Base-by-base conservation (phyloP, 2,888 invertebrate genomes). In the Pherbina coryleti region DNA sequence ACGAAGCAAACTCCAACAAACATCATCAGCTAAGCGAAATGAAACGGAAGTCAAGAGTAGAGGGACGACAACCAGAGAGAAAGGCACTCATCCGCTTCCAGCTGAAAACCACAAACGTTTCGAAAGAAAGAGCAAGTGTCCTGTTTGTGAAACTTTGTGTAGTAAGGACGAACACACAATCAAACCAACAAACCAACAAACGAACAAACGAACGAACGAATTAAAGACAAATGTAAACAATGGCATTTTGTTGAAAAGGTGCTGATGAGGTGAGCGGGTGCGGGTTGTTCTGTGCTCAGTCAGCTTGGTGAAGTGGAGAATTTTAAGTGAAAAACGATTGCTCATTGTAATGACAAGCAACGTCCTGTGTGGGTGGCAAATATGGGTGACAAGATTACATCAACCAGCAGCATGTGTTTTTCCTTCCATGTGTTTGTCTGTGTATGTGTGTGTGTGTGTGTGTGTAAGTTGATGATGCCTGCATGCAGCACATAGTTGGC, bases 71-170 rank as follows among this genome's bases (percentile, higher is more conserved):
- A 72, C 19, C 55, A 66, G 64, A 28, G 25, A 70, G 53, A 22
- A 67, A 72, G n/a, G 67, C 51, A 31, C 49, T 60, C 76, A 73
- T 75, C 78, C 78, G 78, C 81, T 81, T 77, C 79, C 78, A 79
- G 80, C 79, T 67, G 62, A 70, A 75, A 77, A 79, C 78, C 79
- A 79, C 78, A 80, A 80, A 79, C 75, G 76, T 79, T 79, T 75
- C 78, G 76, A 76, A 79, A 70, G 67, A 80, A 76, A 64, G 73
- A 62, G 78, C 69, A 49, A 73, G 62, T 60, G 73, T 49, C 60
- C 72, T 62, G 5, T 28, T 19, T 28, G 60, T 19, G 17, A 28
- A 60, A 60, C 22, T 60, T 19, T 60, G 60, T 60, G 28, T 25
- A 19, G 28, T 34, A 64, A n/a, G 34, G n/a, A 34, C 64, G 34